Evolutionary conservation across 1,140 invertebrate genomes (phyloP).

Genomic region (Ylistrum balloti): DNA sequence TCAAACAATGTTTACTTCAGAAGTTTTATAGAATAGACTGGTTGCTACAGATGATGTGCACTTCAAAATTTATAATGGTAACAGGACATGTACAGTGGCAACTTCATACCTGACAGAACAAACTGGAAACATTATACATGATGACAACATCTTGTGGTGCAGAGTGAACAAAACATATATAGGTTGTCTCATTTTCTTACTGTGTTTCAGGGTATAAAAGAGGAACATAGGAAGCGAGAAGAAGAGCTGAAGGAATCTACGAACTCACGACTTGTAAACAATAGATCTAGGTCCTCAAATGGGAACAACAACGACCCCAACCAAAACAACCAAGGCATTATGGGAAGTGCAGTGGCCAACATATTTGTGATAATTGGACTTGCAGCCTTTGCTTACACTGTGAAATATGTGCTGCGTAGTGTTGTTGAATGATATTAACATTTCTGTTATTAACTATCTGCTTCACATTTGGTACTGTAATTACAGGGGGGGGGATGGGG

Average conservation of each 20-base stretch:
- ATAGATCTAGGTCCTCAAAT: constrained; percentile 55
- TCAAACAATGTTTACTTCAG: too few species aligned
- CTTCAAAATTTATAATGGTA: too few species aligned
- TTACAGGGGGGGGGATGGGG: too few species aligned
- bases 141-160: too few species aligned
- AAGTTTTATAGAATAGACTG: too few species aligned
- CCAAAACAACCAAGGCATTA: constrained; percentile 85
- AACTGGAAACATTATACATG: too few species aligned
- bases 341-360: constrained; percentile 90
- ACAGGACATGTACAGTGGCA: too few species aligned
- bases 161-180: too few species aligned
- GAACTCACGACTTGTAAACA: constrained; percentile 52
- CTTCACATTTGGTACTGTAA: neutral
- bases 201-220: constrained; percentile 81
- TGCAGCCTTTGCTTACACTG: constrained; percentile 92
- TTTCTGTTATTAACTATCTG: neutral
- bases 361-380: constrained; percentile 91
- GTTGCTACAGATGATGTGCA: too few species aligned
- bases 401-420: constrained; percentile 90
- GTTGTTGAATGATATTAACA: constrained; percentile 76
- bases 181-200: neutral
- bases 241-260: constrained; percentile 73
- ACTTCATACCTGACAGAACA: too few species aligned
- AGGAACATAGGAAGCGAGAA: constrained; percentile 82
- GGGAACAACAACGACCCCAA: constrained; percentile 58